Evolutionary conservation across 64 coral and sea anemone genomes (phyloP), one percentile per base, ranked within the genome.

Genomic region (Dendronephthya gigantea): DNA sequence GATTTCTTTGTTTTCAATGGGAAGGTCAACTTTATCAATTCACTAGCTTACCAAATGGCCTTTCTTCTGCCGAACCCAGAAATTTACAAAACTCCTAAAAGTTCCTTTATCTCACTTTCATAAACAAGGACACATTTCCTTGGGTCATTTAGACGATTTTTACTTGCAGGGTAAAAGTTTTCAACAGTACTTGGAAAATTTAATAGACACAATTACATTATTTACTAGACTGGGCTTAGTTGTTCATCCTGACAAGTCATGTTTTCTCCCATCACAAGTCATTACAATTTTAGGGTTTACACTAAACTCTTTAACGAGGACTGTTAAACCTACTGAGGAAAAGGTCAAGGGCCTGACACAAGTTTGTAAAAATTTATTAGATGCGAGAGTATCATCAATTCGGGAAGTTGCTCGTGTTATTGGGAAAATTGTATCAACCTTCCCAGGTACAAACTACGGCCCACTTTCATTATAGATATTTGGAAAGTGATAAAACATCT

Each of bases 231-330:
- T 70, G 30, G 66, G 66, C 9, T n/a, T 70, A 9, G 41, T 38
- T 33, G 39, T 92, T 45, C 83, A 92, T 50, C 86, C 83, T 40
- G 87, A 65, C 3, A 90, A 90, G 87, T 93, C 84, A 43, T 41
- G 86, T 5, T 75, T 90, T 40, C 49, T 83, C 11, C 84, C 91
- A 27, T 40, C 84, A 7, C 83, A 89, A 81, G 22, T 50, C 68
- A 70, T 90, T 51, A 68, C 66, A 34, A 83, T 89, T 69, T 76
- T 90, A 70, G 88, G 91, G 4, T 93, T 93, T 83, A 69, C 59
- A 38, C 74, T 93, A 35, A 81, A 87, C 69, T 90, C 85, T 29
- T 81, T 48, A 28, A 9, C 27, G 56, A 83, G 58, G 76, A 90
- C 29, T 39, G 65, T 90, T n/a, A 43, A 43, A 10, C 4, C 72